A percentile compares a stretch with the other conserved stretches of the same genome.
Conservation (phyloP, 2,888 invertebrate species). For the Periphyllus acericola region DNA sequence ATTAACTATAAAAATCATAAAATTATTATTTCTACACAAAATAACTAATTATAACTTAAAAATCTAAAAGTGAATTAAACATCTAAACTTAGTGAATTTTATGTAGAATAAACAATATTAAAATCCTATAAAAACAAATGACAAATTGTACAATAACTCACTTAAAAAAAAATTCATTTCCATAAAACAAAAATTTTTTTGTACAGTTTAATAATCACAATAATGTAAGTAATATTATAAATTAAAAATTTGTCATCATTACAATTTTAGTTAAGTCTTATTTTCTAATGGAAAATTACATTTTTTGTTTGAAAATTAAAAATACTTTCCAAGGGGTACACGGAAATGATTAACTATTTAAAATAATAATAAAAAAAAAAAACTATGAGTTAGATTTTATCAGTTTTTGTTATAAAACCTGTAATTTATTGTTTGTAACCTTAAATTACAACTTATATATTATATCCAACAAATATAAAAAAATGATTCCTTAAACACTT, state of each 20-base stretch:
- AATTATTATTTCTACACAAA: background rate
- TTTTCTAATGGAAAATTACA: background rate
- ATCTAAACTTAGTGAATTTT: too few relatives aligned
- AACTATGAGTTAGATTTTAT: background rate
- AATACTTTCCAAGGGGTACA: background rate
- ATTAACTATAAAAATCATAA: conserved; percentile 12
- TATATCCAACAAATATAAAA: background rate
- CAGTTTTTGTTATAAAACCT: background rate
- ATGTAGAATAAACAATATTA: background rate
- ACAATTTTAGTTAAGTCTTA: background rate
- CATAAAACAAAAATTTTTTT: background rate
- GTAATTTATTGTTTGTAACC: background rate
- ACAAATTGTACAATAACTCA: conserved; percentile 29
- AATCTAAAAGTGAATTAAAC: too few relatives aligned
- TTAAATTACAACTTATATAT: background rate
- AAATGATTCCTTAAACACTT: background rate
- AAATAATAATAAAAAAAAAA: too few relatives aligned
- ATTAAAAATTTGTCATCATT: background rate
- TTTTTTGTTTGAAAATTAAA: background rate
- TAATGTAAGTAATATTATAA: background rate
- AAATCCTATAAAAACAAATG: background rate
- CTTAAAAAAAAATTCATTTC: background rate
- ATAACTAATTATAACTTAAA: background rate
- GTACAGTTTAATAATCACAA: background rate
- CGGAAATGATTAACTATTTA: background rate